Evolutionary conservation across 2,888 invertebrate species (phyloP), one percentile per base, ranked within the genome.

Genomic region (Scrobipalpa atriplicella): DNA sequence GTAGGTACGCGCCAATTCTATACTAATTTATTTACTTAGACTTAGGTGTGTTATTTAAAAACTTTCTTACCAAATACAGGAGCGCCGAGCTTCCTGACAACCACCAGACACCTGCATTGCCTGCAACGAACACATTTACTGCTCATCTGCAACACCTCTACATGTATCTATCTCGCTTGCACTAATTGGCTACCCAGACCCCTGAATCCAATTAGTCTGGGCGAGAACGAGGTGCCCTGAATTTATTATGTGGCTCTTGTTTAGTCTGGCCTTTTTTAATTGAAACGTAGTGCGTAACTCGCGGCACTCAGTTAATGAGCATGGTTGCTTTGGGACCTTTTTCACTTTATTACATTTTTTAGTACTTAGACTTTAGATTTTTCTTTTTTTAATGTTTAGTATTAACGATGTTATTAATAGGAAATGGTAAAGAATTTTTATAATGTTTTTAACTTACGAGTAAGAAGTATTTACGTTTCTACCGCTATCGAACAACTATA

Each of bases 211-310:
- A 90, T 90, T 90, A 90, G 83, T 78, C 78, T 75, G 67, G 78
- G 76, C 78, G 80, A 78, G 81, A 79, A 78, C 80, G 65, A 81
- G 80, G 80, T 78, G 77, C 80, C 79, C 79, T 86, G 86, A 87
- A 89, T 88, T 88, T 90, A 89, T 87, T 86, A 86, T 83, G 79
- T 74, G 76, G 80, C 80, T 83, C 82, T 85, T 86, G 84, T 87
- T 89, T 86, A 87, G 86, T 86, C 83, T 80, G 77, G 80, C 76
- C 80, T 84, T 86, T 64, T 87, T 84, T 85, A 89, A 89, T 89
- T 89, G 89, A 89, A 89, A 89, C 79, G 84, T 86, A 85, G 83
- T 85, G 83, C 84, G 84, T 87, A 85, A 81, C 81, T 82, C 83
- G 81, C 77, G 70, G 73, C 73, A 73, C 73, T 64, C 73, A 69